phyloP scores from a whole-genome alignment of 2,113 vertebrate genomes.

The Anarrhichthys ocellatus region DNA sequence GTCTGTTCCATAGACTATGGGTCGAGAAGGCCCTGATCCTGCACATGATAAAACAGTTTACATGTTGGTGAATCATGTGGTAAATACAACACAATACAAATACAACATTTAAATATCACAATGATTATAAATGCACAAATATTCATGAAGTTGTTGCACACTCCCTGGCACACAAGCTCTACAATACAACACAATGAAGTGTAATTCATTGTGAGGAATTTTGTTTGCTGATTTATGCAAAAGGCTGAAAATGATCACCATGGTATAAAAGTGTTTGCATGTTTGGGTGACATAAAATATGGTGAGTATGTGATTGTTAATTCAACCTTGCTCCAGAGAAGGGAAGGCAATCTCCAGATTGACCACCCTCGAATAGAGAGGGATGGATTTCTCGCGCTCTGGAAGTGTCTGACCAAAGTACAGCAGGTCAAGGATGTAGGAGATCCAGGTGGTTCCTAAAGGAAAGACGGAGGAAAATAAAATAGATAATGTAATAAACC shows the following conservation, averaged over 20 bases:
- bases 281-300: too few species aligned
- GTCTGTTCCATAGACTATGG: constrained; percentile 20
- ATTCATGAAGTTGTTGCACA: neutral
- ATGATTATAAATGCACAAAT: neutral
- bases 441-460: constrained; percentile 87
- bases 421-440: constrained; percentile 83
- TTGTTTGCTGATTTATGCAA: neutral
- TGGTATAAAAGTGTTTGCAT: neutral
- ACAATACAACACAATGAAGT: neutral
- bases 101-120: neutral
- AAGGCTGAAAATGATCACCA: neutral
- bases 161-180: neutral
- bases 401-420: constrained; percentile 67
- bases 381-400: constrained; percentile 67
- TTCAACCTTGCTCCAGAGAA: constrained; percentile 1
- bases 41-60: neutral
- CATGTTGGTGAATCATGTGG: neutral
- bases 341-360: neutral
- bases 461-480: neutral
- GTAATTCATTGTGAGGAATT: too few species aligned
- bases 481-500: neutral
- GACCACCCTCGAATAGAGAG: constrained; percentile 75
- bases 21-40: neutral
- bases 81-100: neutral
- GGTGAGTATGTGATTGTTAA: neutral